phyloP scores from a whole-genome alignment of 2,113 vertebrate species.

The Dicentrarchus labrax region DNA sequence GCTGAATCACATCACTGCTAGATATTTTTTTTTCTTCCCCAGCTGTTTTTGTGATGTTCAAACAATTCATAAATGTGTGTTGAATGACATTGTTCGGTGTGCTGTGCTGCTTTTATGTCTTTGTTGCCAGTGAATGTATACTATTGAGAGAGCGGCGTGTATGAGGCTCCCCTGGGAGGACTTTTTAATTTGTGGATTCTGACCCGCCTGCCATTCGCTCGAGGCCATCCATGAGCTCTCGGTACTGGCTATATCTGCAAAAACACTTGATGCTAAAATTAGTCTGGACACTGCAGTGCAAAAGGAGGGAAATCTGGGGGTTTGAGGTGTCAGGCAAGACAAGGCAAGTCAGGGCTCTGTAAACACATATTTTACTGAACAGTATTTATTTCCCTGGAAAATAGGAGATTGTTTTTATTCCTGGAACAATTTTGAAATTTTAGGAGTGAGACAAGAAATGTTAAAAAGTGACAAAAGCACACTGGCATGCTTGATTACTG shows the following conservation, averaged over 20 bases:
- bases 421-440: not conserved
- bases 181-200: constrained; percentile 82
- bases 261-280: constrained; percentile 80
- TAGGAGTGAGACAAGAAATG: not conserved
- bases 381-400: constrained; percentile 30
- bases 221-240: constrained; percentile 77
- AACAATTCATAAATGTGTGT: constrained; percentile 56
- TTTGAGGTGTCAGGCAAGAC: constrained; percentile 32
- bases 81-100: constrained; percentile 61
- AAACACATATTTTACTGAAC: constrained; percentile 64
- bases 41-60: constrained; percentile 42
- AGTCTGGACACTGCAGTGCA: constrained; percentile 62
- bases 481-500: not conserved
- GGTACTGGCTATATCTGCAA: constrained; percentile 68
- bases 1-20: constrained; percentile 67
- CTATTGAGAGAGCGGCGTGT: constrained; percentile 57
- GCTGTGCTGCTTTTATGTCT: constrained; percentile 68
- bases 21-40: constrained; percentile 25
- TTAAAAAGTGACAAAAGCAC: constrained; percentile 22
- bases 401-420: not conserved
- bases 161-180: constrained; percentile 70
- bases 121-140: constrained; percentile 72
- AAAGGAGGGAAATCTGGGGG: constrained; percentile 40
- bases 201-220: constrained; percentile 77
- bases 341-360: constrained; percentile 44